Base-by-base conservation (phyloP, 2,888 invertebrate genomes). In the Psylliodes chrysocephalus region DNA sequence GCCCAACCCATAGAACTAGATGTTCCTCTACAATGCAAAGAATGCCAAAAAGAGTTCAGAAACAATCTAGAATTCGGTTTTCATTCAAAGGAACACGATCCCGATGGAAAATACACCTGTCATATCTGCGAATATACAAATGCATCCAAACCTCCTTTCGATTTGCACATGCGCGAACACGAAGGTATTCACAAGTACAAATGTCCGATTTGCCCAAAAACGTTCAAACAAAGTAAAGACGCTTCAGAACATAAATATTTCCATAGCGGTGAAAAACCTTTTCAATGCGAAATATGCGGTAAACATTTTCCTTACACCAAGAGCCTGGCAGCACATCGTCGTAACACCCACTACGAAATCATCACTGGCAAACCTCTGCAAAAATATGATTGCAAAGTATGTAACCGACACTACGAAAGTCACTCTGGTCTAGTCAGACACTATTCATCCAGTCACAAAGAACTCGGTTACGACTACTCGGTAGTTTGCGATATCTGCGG, bases 21-120 rank as follows among this genome's bases (percentile, higher is more conserved):
- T 71, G 72, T 72, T 7, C 82, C 83, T 1, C 84, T 86, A 44
- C 83, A 84, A 51, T 87, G 87, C 64, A 84, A 85, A 60, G 63
- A 84, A 47, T 87, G 87, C 46, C 84, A 84, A 1, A 84, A 85
- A 64, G 78, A 84, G 5, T 87, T 85, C 67, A 85, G 84, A 30
- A 76, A 73, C 44, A 75, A 78, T 54, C 68, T 79, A 22, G 79
- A 77, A 6, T 80, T 77, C 59, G 80, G 78, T 0, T 62, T 79
- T 17, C 81, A 81, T 60, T 78, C 78, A n/a, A 75, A 76, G 49
- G 67, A 65, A 8, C 81, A 81, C 66, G 76, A 74, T 57, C 63
- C 69, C 10, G 78, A 79, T 38, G 69, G 71, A 10, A 74, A 73
- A 60, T 78, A 77, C 55, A 71, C 71, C 49, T 81, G 81, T 51